Conservation (phyloP, 2,797 vertebrate genomes). For the Protonibea diacanthus region DNA sequence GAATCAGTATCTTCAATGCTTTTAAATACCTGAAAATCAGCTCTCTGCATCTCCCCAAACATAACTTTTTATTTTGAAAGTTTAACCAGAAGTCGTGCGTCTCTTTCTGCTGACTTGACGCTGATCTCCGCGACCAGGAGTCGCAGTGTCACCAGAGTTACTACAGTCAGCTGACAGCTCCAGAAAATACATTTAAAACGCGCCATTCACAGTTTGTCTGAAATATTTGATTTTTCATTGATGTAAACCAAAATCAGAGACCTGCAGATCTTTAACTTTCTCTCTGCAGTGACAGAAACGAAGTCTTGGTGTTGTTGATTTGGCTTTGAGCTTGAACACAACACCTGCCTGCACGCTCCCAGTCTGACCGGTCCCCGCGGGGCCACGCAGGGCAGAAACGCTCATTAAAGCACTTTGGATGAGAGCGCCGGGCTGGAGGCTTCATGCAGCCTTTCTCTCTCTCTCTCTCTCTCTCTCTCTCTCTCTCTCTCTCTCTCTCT, state of each 20-base stretch:
- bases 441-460: neutral
- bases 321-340: neutral
- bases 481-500: too few species aligned
- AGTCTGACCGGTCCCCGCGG: neutral
- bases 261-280: neutral
- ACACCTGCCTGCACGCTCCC: slow-evolving; percentile 6
- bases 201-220: too few species aligned
- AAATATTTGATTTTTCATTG: neutral
- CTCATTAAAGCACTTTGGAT: slow-evolving; percentile 38
- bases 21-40: too few species aligned
- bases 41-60: neutral
- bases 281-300: neutral
- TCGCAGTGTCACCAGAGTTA: slow-evolving; percentile 30
- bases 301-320: neutral
- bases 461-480: too few species aligned
- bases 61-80: slow-evolving; percentile 25
- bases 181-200: neutral
- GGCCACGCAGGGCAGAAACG: slow-evolving; percentile 15
- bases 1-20: too few species aligned
- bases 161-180: neutral
- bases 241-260: neutral
- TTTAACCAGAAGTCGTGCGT: neutral
- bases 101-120: neutral
- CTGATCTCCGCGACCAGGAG: slow-evolving; percentile 9
- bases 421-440: slow-evolving; percentile 11